phyloP scores from a whole-genome alignment of 2,888 invertebrate species.

The Cantharis nigra region DNA sequence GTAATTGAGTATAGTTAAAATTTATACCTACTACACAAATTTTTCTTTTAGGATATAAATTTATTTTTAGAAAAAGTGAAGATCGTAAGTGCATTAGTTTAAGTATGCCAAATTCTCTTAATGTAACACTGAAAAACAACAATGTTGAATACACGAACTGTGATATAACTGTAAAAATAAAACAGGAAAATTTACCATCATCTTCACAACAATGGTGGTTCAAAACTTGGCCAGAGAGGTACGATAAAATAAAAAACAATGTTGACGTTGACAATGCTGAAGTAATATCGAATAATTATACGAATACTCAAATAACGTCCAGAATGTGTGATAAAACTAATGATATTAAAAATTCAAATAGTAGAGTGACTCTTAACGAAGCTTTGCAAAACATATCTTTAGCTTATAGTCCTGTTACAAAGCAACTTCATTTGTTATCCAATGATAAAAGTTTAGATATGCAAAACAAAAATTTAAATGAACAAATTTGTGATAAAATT shows the following conservation, averaged over 20 bases:
- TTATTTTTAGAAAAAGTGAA: slow-evolving; percentile 38
- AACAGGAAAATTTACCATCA: slow-evolving; percentile 36
- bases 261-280: slow-evolving; percentile 7
- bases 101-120: slow-evolving; percentile 54
- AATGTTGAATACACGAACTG: slow-evolving; percentile 36
- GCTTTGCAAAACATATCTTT: slow-evolving; percentile 75
- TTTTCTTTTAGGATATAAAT: slow-evolving; percentile 33
- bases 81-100: slow-evolving; percentile 49
- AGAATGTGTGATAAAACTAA: slow-evolving; percentile 39
- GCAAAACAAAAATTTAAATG: slow-evolving; percentile 12
- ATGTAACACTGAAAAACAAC: slow-evolving; percentile 41
- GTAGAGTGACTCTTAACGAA: slow-evolving; percentile 65
- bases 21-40: background rate
- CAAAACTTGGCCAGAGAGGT: slow-evolving; percentile 60
- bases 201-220: slow-evolving; percentile 53
- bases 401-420: slow-evolving; percentile 75
- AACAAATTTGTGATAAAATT: slow-evolving; percentile 14
- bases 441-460: slow-evolving; percentile 32
- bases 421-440: slow-evolving; percentile 67
- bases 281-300: slow-evolving; percentile 9
- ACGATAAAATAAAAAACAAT: slow-evolving; percentile 50
- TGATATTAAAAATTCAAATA: slow-evolving; percentile 52
- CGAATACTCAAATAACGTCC: slow-evolving; percentile 27
- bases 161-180: slow-evolving; percentile 43
- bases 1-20: background rate